Conservation (phyloP, 2,113 vertebrate genomes). For the Ursus arctos region DNA sequence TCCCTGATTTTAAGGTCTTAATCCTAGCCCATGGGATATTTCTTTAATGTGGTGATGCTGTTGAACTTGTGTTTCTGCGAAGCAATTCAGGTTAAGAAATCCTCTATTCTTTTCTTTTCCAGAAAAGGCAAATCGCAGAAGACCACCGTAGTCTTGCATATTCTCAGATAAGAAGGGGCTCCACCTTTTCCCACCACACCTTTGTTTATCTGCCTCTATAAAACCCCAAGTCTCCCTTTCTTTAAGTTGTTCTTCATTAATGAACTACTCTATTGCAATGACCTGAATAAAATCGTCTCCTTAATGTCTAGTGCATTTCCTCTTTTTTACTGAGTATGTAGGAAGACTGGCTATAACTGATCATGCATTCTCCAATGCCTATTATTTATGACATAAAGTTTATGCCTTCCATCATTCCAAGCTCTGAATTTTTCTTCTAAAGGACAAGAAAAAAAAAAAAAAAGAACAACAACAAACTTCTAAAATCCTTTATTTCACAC, state of each 20-base stretch:
- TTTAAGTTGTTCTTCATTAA: neutral
- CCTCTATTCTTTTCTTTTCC: neutral
- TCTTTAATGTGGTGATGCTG: neutral
- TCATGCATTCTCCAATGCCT: neutral
- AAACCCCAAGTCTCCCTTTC: neutral
- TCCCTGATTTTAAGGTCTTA: neutral
- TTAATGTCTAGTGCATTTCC: neutral
- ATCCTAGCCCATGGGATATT: rapidly evolving
- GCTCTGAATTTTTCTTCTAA: neutral
- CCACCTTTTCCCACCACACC: neutral
- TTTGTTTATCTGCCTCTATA: neutral
- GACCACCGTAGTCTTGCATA: rapidly evolving
- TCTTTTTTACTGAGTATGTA: neutral
- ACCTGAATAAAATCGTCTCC: neutral
- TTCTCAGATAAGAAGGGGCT: neutral
- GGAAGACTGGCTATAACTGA: neutral
- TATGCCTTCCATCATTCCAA: neutral
- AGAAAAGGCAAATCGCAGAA: neutral
- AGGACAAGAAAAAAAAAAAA: neutral
- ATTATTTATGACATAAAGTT: neutral
- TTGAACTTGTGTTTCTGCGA: neutral
- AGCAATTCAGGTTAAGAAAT: neutral
- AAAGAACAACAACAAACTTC: neutral
- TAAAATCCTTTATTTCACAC: neutral
- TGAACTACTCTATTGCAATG: neutral